Conservation (phyloP, 1,140 invertebrate species). For the Riptortus pedestris region DNA sequence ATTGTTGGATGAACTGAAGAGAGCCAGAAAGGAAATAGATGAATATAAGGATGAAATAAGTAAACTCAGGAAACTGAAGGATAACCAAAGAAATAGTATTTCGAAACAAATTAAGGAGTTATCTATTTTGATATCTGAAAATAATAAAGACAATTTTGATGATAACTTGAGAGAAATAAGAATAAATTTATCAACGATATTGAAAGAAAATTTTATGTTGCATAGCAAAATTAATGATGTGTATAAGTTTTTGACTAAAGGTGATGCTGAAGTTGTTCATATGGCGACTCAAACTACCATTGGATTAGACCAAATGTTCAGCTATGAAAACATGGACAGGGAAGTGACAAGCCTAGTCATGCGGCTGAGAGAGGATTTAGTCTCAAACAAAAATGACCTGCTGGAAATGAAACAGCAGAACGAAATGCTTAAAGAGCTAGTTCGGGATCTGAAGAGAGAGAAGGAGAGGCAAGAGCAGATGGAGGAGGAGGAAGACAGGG, state of each 20-base stretch:
- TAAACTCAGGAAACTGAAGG: not conserved
- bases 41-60: not conserved
- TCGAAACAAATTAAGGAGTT: slow-evolving; percentile 8
- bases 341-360: not conserved
- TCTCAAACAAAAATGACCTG: not conserved
- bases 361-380: slow-evolving; percentile 6
- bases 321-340: slow-evolving; percentile 5
- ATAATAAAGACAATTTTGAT: not conserved
- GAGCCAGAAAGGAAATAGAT: slow-evolving; percentile 6
- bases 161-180: slow-evolving; percentile 4
- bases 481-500: not conserved
- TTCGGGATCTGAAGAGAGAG: not conserved
- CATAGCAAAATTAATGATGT: slow-evolving; percentile 4
- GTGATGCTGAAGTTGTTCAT: not conserved
- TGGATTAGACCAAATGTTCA: not conserved
- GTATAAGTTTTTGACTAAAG: not conserved
- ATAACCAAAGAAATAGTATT: not conserved
- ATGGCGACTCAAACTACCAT: not conserved
- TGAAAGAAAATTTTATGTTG: slow-evolving; percentile 7
- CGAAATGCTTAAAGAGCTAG: not conserved
- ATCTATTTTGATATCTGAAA: not conserved
- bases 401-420: slow-evolving; percentile 14
- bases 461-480: not conserved
- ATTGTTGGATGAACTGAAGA: slow-evolving; percentile 5
- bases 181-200: slow-evolving; percentile 11